Conservation (phyloP, 2,113 vertebrate genomes). For the Caranx melampygus region DNA sequence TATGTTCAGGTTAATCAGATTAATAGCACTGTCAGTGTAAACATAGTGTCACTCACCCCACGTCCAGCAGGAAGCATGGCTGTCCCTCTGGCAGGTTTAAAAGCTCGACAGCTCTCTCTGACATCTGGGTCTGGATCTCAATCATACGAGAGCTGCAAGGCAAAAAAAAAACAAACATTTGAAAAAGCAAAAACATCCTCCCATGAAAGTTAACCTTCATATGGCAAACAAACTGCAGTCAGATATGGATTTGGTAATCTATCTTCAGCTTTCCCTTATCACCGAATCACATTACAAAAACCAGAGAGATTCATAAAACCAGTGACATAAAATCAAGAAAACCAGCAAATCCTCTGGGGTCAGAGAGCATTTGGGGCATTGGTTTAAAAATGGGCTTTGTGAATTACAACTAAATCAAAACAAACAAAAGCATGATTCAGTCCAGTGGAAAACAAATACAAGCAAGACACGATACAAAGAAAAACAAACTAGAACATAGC, state of each 20-base stretch:
- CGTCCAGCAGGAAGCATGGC: conserved; percentile 90
- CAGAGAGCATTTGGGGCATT: background rate
- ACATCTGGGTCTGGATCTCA: conserved; percentile 95
- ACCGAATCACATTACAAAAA: too few relatives aligned
- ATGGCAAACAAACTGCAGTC: background rate
- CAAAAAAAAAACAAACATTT: background rate
- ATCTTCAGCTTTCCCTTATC: too few relatives aligned
- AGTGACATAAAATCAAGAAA: too few relatives aligned
- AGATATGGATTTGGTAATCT: background rate
- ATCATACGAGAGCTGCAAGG: conserved; percentile 92
- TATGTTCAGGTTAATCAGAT: background rate
- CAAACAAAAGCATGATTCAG: too few relatives aligned
- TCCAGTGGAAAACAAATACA: too few relatives aligned
- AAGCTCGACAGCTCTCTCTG: conserved; percentile 92
- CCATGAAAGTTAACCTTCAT: background rate
- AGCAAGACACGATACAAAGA: too few relatives aligned
- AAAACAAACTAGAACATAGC: too few relatives aligned
- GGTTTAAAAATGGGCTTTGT: background rate
- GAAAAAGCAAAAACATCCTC: background rate
- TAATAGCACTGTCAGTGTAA: background rate
- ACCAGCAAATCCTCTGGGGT: too few relatives aligned
- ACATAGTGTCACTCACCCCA: conserved; percentile 84
- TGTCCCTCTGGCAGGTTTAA: conserved; percentile 88
- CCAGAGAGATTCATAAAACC: too few relatives aligned
- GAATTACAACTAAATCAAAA: background rate